Evolutionary conservation across 2,888 invertebrate species (phyloP).

Genomic region (Dorcus parallelipipedus): DNA sequence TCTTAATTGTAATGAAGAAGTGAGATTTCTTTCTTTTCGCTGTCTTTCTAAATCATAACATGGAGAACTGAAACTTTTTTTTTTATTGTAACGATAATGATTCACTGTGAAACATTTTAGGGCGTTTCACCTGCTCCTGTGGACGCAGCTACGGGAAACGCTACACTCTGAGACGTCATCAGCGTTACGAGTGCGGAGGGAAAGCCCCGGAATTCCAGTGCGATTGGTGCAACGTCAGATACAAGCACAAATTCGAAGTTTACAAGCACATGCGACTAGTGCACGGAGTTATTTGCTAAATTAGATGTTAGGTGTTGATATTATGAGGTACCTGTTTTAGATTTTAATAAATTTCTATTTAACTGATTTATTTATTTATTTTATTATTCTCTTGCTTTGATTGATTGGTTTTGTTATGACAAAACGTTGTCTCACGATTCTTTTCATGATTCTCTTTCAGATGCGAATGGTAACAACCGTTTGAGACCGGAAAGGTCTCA

Average conservation of each 20-base stretch:
- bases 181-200: conserved; percentile 65
- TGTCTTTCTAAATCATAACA: no score
- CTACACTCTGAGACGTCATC: conserved; percentile 57
- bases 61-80: no score
- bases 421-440: no score
- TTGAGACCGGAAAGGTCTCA: neutral
- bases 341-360: no score
- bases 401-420: no score
- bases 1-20: no score
- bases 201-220: conserved; percentile 79
- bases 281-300: conserved; percentile 3
- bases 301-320: neutral
- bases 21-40: no score
- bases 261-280: conserved; percentile 12
- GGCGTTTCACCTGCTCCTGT: conserved; percentile 40
- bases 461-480: neutral
- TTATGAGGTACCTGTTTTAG: no score
- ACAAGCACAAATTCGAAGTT: conserved; percentile 14
- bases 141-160: conserved; percentile 57
- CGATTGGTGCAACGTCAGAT: conserved; percentile 58
- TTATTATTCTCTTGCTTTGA: no score
- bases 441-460: neutral
- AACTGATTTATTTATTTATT: no score
- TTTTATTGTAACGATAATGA: neutral
- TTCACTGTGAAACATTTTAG: conserved; percentile 11